Conservation (phyloP, 2,113 vertebrate genomes). For the Hemibagrus wyckioides region DNA sequence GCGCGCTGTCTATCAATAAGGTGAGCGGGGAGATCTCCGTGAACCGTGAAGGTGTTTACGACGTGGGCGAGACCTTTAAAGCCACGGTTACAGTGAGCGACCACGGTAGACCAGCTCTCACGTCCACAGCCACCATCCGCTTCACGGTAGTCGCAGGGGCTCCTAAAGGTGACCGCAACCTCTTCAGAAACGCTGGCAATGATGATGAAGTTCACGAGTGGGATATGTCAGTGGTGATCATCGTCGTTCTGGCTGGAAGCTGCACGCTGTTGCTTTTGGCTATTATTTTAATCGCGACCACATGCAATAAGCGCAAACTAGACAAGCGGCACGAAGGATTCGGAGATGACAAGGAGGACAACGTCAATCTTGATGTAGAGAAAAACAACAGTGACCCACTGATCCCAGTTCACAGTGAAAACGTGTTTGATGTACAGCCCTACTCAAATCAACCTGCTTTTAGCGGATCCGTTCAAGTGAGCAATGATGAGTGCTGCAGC, state of each 20-base stretch:
- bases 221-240: constrained; percentile 93
- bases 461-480: constrained; percentile 72
- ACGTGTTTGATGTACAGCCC: constrained; percentile 82
- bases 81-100: constrained; percentile 85
- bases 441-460: constrained; percentile 85
- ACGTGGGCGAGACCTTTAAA: constrained; percentile 80
- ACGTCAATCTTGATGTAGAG: constrained; percentile 78
- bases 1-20: constrained; percentile 82
- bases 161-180: constrained; percentile 75
- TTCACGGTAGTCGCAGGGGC: constrained; percentile 82
- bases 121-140: constrained; percentile 81
- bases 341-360: constrained; percentile 70
- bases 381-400: constrained; percentile 75
- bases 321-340: constrained; percentile 75
- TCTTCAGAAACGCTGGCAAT: constrained; percentile 67
- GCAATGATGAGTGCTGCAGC: constrained; percentile 74
- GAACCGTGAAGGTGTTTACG: constrained; percentile 82
- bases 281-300: constrained; percentile 95
- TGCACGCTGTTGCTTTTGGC: constrained; percentile 93
- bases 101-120: constrained; percentile 83
- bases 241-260: constrained; percentile 91
- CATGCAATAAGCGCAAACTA: constrained; percentile 86
- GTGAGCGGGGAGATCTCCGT: constrained; percentile 88
- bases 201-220: constrained; percentile 73
- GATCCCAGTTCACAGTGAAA: constrained; percentile 70